Conservation (phyloP, 2,888 invertebrate species). For the Andrena fulva region DNA sequence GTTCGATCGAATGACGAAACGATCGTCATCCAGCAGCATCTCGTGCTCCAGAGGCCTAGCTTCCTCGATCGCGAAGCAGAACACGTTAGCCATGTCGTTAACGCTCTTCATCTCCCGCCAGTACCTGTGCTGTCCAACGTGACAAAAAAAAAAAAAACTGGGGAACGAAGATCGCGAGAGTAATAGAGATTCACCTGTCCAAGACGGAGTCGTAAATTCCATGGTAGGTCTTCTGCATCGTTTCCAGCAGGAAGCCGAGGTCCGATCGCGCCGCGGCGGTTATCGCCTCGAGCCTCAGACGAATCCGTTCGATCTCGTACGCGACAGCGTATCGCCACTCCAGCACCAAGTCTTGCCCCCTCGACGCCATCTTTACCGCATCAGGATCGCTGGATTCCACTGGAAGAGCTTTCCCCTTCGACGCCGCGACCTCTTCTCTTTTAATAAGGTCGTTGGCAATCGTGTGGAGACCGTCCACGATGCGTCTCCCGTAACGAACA, state of each 20-base stretch:
- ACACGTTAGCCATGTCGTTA: conserved; percentile 73
- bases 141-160: background rate
- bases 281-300: conserved; percentile 83
- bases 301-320: conserved; percentile 86
- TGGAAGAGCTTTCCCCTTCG: background rate
- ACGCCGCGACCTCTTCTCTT: conserved; percentile 13
- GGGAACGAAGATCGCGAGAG: background rate
- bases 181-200: conserved; percentile 71
- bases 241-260: conserved; percentile 85
- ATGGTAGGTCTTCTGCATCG: conserved; percentile 82
- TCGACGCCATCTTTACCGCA: background rate
- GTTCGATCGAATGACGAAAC: conserved; percentile 85
- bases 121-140: conserved; percentile 73
- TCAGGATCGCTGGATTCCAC: background rate
- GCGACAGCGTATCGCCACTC: conserved; percentile 87
- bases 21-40: conserved; percentile 85
- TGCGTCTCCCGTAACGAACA: conserved; percentile 46
- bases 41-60: conserved; percentile 84
- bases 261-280: conserved; percentile 84
- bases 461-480: conserved; percentile 51
- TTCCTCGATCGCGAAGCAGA: conserved; percentile 85
- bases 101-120: conserved; percentile 83
- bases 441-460: background rate
- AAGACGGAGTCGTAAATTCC: conserved; percentile 85
- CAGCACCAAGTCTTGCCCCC: conserved; percentile 78